Conservation (phyloP, 2,888 invertebrate genomes). For the Limnephilus auricula region DNA sequence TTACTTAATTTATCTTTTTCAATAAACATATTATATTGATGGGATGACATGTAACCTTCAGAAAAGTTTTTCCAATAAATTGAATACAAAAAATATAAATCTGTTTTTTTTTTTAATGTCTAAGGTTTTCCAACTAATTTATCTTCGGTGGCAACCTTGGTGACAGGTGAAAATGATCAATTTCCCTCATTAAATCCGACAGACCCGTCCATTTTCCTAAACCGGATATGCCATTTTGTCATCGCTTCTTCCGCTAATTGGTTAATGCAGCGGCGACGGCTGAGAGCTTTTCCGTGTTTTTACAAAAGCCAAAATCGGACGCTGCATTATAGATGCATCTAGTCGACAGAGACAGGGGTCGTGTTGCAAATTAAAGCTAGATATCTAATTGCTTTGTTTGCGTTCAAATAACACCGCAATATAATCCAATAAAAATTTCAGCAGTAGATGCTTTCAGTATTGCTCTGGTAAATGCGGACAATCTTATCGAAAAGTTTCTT, state of each 20-base stretch:
- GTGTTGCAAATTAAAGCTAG: neutral
- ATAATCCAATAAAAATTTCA: no score
- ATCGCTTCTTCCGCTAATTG: constrained; percentile 52
- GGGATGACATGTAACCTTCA: no score
- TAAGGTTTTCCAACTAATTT: no score
- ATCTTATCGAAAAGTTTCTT: no score
- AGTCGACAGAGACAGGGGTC: constrained; percentile 25
- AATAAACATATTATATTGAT: no score
- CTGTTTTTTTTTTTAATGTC: no score
- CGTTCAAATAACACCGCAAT: neutral
- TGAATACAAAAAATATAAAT: no score
- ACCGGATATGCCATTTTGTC: constrained; percentile 6
- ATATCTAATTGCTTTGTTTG: neutral
- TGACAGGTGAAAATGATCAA: neutral
- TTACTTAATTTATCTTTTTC: no score
- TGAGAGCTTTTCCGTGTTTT: constrained; percentile 63
- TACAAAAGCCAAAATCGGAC: constrained; percentile 40
- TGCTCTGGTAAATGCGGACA: no score
- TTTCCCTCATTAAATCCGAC: neutral
- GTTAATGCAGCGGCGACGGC: constrained; percentile 56
- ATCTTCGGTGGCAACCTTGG: no score
- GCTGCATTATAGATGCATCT: constrained; percentile 51
- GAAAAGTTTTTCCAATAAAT: no score
- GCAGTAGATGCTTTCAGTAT: no score
- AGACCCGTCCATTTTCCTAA: neutral